Conservation (phyloP, 1,140 invertebrate genomes). For the Temnothorax longispinosus region DNA sequence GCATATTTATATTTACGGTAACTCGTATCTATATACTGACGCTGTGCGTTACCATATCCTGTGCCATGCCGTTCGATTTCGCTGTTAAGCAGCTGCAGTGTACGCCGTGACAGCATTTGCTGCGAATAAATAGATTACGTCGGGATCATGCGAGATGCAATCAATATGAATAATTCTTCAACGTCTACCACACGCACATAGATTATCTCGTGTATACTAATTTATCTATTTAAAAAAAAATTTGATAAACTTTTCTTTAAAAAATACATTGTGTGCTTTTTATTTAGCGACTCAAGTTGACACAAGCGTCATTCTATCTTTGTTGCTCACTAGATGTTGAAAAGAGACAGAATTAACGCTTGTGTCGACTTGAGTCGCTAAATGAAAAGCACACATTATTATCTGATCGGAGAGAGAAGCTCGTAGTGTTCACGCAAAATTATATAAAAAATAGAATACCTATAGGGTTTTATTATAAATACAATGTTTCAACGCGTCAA, state of each 20-base stretch:
- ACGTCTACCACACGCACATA: too few relatives aligned
- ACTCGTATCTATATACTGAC: slow-evolving; percentile 33
- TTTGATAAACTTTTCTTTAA: neutral
- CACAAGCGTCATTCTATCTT: too few relatives aligned
- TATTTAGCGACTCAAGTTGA: too few relatives aligned
- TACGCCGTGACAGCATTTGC: neutral
- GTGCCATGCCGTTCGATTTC: neutral
- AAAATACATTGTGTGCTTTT: neutral
- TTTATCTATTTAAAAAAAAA: neutral
- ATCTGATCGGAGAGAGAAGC: neutral
- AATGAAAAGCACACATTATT: neutral
- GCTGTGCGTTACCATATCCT: neutral
- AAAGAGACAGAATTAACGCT: too few relatives aligned
- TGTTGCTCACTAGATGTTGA: too few relatives aligned
- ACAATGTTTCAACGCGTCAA: too few relatives aligned
- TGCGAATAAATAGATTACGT: slow-evolving; percentile 26
- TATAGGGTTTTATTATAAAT: neutral
- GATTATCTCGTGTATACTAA: neutral
- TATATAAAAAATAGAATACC: neutral
- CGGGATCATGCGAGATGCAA: neutral
- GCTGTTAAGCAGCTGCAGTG: slow-evolving; percentile 6
- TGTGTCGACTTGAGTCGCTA: too few relatives aligned
- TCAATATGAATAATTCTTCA: slow-evolving; percentile 17
- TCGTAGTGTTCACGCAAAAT: neutral
- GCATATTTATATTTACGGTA: slow-evolving; percentile 49